phyloP scores from a whole-genome alignment of 2,797 vertebrate species.

The Meda fulgida region DNA sequence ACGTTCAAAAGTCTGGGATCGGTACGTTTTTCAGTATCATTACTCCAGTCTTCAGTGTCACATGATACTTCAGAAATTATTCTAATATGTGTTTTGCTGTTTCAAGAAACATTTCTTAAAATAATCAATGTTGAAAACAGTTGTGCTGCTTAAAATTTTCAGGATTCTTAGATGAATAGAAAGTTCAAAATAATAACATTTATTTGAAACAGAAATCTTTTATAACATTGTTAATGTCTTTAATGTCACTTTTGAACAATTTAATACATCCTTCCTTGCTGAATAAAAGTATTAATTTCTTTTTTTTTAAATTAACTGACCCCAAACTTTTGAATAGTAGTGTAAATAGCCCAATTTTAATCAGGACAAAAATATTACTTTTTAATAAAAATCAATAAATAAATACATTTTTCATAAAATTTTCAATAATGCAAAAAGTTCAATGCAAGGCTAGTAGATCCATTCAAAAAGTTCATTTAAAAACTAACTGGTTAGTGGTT shows the following conservation, averaged over 20 bases:
- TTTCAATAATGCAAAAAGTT: not conserved
- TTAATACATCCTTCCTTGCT: not conserved
- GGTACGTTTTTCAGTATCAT: not conserved
- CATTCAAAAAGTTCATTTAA: not conserved
- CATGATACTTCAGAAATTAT: not conserved
- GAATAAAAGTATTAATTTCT: not conserved
- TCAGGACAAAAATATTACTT: not conserved
- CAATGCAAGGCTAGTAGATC: not conserved
- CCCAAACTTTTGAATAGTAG: not conserved
- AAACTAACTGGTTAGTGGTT: not conserved
- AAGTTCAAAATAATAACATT: not conserved
- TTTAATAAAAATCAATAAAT: not conserved
- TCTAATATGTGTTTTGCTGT: not conserved
- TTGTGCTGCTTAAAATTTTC: not conserved
- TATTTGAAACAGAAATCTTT: not conserved
- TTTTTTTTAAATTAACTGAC: not conserved
- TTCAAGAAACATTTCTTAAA: not conserved
- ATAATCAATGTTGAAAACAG: not conserved
- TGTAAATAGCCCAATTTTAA: not conserved
- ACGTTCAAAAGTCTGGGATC: not conserved
- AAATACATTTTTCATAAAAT: fast-evolving
- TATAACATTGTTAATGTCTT: not conserved
- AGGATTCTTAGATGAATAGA: not conserved
- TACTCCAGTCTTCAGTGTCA: not conserved
- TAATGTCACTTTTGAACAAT: not conserved